phyloP scores from a whole-genome alignment of 1,140 invertebrate genomes.

The Macrosteles quadrilineatus region DNA sequence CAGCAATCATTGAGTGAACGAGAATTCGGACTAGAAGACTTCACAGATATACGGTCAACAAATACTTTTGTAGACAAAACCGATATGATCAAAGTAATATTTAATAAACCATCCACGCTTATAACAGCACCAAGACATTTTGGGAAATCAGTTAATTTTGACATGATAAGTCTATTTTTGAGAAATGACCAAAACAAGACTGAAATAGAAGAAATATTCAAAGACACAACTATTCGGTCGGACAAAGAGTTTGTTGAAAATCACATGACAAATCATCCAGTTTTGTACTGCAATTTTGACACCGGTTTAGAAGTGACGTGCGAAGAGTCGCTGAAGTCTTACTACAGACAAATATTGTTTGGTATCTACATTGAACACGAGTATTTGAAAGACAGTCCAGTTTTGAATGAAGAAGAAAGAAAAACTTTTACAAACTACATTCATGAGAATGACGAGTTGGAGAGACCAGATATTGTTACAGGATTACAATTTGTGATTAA shows the following conservation, averaged over 20 bases:
- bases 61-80: constrained; percentile 6
- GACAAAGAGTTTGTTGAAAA: constrained; percentile 8
- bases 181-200: background rate
- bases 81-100: background rate
- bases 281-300: constrained; percentile 12
- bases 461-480: background rate
- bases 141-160: constrained; percentile 7
- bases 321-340: background rate
- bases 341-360: constrained; percentile 1
- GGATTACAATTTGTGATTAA: background rate
- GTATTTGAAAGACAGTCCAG: background rate
- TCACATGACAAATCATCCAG: constrained; percentile 1
- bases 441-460: background rate
- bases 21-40: background rate
- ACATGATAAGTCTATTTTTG: background rate
- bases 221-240: background rate
- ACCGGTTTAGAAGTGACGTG: constrained; percentile 2
- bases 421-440: background rate
- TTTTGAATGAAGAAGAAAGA: background rate
- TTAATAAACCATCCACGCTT: background rate
- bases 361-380: background rate
- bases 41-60: background rate
- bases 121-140: constrained; percentile 6
- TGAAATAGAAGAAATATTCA: background rate
- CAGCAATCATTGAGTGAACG: background rate